phyloP scores from a whole-genome alignment of 2,888 invertebrate genomes.

The Tolmerus cingulatus region DNA sequence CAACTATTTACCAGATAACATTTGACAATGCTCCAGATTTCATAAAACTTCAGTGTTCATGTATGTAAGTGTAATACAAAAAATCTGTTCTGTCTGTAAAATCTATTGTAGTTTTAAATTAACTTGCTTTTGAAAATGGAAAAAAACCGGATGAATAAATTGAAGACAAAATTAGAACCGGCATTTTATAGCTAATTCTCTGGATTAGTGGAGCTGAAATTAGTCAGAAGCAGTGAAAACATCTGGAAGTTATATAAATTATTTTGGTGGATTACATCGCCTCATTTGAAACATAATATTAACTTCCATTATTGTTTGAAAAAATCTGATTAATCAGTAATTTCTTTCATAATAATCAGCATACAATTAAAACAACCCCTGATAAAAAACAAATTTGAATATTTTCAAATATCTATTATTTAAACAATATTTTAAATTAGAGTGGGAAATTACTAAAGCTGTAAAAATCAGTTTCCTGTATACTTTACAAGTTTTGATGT shows the following conservation, averaged over 20 bases:
- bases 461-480: neutral
- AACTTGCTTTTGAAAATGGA: too few species aligned
- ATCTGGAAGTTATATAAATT: neutral
- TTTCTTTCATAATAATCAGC: neutral
- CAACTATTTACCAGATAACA: neutral
- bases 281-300: too few species aligned
- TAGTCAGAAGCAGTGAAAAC: neutral
- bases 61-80: too few species aligned
- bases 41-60: neutral
- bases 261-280: neutral
- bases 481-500: neutral
- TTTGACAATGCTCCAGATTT: neutral
- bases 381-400: too few species aligned
- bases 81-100: neutral
- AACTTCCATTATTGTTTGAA: neutral
- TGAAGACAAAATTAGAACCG: too few species aligned
- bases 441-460: neutral
- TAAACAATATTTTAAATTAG: neutral
- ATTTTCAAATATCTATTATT: too few species aligned
- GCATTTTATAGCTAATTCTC: too few species aligned
- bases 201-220: neutral
- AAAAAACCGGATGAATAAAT: too few species aligned
- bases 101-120: neutral
- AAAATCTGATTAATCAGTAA: neutral
- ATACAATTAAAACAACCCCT: neutral